Evolutionary conservation across 1,140 invertebrate genomes (phyloP).

Genomic region (Drosophila bifasciata): DNA sequence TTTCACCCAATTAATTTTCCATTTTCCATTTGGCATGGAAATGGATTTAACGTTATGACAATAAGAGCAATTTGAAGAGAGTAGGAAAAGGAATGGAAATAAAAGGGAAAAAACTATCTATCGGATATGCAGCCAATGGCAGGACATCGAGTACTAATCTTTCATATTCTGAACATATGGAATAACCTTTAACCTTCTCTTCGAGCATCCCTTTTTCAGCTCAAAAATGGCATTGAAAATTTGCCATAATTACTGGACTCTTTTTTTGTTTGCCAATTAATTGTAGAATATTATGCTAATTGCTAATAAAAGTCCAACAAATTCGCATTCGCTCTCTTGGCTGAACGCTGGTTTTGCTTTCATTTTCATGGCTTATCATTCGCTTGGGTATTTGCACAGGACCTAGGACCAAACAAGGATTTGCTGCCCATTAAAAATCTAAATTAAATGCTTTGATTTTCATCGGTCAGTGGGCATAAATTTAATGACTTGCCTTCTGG

Average conservation of each 20-base stretch:
- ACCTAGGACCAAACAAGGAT: constrained; percentile 31
- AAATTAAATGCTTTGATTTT: constrained; percentile 74
- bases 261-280: constrained; percentile 53
- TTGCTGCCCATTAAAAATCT: constrained; percentile 69
- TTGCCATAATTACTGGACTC: constrained; percentile 22
- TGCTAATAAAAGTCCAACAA: constrained; percentile 33
- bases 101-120: constrained; percentile 1
- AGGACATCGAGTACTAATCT: not conserved
- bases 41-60: constrained; percentile 13
- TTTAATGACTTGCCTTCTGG: constrained; percentile 70
- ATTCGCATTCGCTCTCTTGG: too few relatives aligned
- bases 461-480: constrained; percentile 63
- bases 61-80: constrained; percentile 35
- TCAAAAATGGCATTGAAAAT: constrained; percentile 15
- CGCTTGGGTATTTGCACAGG: constrained; percentile 59
- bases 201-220: too few relatives aligned
- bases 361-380: constrained; percentile 53
- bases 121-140: too few relatives aligned
- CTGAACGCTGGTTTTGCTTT: constrained; percentile 4
- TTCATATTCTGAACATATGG: not conserved
- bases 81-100: too few relatives aligned
- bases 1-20: constrained; percentile 47
- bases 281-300: constrained; percentile 73
- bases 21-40: constrained; percentile 22
- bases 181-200: too few relatives aligned